A percentile compares a stretch with the other conserved stretches of the same genome.
These are phyloP conservation scores for Rhipidura dahli DNA, from an alignment of 2,113 vertebrate species.

Conservation along the genomic window DNA sequence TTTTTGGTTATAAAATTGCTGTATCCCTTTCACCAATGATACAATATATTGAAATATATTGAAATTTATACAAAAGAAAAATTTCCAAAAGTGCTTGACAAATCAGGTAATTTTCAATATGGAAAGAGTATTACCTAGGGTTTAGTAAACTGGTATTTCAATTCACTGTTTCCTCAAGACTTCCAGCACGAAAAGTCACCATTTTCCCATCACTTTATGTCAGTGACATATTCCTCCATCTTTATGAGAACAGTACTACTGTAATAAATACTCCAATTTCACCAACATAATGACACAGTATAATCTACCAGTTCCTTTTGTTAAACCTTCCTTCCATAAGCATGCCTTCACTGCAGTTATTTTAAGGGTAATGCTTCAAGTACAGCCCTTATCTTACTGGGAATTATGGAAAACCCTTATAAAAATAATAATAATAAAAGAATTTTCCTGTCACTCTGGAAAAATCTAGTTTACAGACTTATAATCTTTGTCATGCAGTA, in stretches of 20 bases:
- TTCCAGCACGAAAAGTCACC: background rate
- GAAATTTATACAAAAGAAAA: background rate
- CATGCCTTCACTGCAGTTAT: background rate
- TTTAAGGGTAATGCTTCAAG: background rate
- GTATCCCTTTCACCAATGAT: background rate
- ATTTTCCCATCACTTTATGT: background rate
- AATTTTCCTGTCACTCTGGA: background rate
- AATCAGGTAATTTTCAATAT: background rate
- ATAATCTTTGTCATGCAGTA: background rate
- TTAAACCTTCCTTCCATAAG: background rate
- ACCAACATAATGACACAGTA: background rate
- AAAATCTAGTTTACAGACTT: background rate
- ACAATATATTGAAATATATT: background rate
- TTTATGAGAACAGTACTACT: background rate
- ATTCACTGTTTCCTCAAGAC: background rate
- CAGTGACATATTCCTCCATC: background rate
- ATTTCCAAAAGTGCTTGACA: background rate
- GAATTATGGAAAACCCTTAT: background rate
- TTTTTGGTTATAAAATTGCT: background rate
- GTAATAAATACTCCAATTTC: background rate
- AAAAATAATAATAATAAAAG: background rate
- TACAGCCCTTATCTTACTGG: background rate
- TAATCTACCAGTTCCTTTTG: background rate
- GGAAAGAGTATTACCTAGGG: background rate
- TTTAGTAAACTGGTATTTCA: background rate